A percentile compares a stretch with the other conserved stretches of the same genome.
phyloP scores from a whole-genome alignment of 2,113 vertebrate species.

The Callaeas wilsoni region DNA sequence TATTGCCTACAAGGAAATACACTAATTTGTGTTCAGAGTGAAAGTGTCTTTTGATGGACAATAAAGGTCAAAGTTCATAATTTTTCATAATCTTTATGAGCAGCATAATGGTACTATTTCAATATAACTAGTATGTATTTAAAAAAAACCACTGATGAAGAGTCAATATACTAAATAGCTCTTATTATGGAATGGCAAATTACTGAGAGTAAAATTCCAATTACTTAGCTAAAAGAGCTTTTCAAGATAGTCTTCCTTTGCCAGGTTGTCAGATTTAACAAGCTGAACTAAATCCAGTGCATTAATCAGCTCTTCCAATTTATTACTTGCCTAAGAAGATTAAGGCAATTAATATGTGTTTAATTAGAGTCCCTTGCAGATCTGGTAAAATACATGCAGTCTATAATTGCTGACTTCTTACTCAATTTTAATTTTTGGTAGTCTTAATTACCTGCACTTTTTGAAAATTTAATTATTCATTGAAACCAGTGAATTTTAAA shows the following conservation, averaged over 20 bases:
- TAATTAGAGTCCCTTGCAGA: constrained; percentile 68
- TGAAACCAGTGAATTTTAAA: not conserved
- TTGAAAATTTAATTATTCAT: constrained; percentile 36
- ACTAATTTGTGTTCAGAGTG: constrained; percentile 18
- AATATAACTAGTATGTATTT: not conserved
- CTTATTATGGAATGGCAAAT: constrained; percentile 42
- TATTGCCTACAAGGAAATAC: constrained; percentile 54
- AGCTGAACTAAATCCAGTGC: constrained; percentile 68
- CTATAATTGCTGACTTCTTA: constrained; percentile 37
- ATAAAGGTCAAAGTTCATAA: constrained; percentile 44
- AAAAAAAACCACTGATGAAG: not conserved
- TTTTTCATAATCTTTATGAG: constrained; percentile 31
- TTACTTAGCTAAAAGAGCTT: constrained; percentile 67
- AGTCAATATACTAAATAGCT: constrained; percentile 47
- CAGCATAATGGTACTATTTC: constrained; percentile 8
- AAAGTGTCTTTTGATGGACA: constrained; percentile 51
- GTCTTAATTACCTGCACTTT: constrained; percentile 53
- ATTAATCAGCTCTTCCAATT: constrained; percentile 69
- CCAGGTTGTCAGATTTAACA: constrained; percentile 67
- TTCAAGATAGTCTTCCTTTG: constrained; percentile 58
- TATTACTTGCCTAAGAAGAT: constrained; percentile 69
- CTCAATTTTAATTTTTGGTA: constrained; percentile 51
- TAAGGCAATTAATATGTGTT: constrained; percentile 66
- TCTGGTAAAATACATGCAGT: constrained; percentile 37
- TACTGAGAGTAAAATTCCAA: constrained; percentile 61